Percentiles rank a stretch among this genome's conserved stretches.
phyloP scores from a whole-genome alignment of 2,797 vertebrate genomes.

The Fringilla coelebs region DNA sequence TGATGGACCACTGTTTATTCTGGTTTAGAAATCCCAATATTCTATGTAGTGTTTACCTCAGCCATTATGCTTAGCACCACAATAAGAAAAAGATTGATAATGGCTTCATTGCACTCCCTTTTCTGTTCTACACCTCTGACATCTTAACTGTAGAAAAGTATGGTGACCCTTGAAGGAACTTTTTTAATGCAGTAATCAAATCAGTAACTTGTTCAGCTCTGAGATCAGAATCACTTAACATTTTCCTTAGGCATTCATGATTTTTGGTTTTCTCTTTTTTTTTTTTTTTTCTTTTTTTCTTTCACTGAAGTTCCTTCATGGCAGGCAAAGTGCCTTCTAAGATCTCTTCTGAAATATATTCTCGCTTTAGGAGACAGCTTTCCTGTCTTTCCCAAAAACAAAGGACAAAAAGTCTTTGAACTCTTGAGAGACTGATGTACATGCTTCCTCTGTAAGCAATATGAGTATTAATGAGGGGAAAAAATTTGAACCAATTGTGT shows the following conservation, averaged over 20 bases:
- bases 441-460: not conserved
- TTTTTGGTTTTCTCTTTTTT: not conserved
- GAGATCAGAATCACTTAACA: not conserved
- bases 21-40: not conserved
- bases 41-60: not conserved
- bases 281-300: not conserved
- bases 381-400: not conserved
- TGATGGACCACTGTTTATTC: not conserved
- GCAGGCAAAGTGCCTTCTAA: not conserved
- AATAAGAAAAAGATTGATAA: not conserved
- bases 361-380: not conserved
- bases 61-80: not conserved
- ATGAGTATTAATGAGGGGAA: not conserved
- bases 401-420: not conserved
- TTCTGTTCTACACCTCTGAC: not conserved
- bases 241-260: not conserved
- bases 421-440: not conserved
- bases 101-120: not conserved
- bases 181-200: not conserved
- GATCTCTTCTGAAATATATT: not conserved
- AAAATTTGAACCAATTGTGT: not conserved
- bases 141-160: not conserved
- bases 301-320: not conserved
- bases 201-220: not conserved
- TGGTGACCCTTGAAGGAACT: not conserved